A percentile compares a stretch with the other conserved stretches of the same genome.
Conservation (phyloP, 64 coral and sea anemone genomes). For the Orbicella faveolata region DNA sequence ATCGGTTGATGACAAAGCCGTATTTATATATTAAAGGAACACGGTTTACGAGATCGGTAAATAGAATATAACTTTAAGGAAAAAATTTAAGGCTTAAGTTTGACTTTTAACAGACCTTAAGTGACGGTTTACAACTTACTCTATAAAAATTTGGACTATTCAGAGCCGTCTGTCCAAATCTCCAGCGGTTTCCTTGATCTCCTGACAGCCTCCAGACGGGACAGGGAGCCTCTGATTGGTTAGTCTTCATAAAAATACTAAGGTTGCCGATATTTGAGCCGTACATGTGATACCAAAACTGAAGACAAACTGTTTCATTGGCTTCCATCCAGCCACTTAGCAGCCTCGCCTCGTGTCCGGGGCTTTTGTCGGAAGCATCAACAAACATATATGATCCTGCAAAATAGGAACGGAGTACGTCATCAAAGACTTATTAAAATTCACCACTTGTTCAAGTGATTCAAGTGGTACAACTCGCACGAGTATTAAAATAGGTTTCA, state of each 20-base stretch:
- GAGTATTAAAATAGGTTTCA: too few species aligned
- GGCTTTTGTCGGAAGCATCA: not conserved
- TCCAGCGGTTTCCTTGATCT: slow-evolving; percentile 15
- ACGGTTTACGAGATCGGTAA: too few species aligned
- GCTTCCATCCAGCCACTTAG: not conserved
- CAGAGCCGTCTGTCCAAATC: slow-evolving; percentile 29
- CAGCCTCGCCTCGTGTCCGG: not conserved
- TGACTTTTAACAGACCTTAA: too few species aligned
- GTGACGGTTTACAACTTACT: not conserved
- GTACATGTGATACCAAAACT: slow-evolving; percentile 58
- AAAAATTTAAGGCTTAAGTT: too few species aligned
- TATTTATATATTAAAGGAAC: too few species aligned
- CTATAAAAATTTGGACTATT: not conserved
- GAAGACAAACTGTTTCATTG: not conserved
- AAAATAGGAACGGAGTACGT: not conserved
- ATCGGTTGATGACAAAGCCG: too few species aligned
- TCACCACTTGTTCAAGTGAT: too few species aligned
- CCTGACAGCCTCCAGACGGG: slow-evolving; percentile 3
- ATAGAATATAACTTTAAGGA: too few species aligned
- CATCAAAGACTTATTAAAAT: too few species aligned
- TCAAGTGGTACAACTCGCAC: too few species aligned
- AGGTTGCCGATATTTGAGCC: slow-evolving; percentile 14
- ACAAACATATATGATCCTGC: slow-evolving; percentile 4
- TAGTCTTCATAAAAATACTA: not conserved
- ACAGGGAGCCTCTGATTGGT: not conserved